Evolutionary conservation across 2,797 vertebrate genomes (phyloP).

Genomic region (Enteromius treurensis): DNA sequence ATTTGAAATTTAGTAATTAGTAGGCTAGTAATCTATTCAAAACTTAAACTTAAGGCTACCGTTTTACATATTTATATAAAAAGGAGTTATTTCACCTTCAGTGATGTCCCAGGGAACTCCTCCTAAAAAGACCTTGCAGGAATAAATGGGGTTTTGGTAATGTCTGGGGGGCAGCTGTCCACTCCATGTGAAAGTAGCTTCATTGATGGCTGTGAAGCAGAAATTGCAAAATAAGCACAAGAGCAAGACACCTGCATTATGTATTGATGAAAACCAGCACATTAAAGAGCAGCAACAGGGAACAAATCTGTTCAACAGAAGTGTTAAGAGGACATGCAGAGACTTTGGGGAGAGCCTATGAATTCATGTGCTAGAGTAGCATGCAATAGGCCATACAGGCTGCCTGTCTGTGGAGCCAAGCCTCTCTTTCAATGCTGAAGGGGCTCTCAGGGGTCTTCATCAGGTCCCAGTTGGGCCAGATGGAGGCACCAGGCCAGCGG

Average conservation of each 20-base stretch:
- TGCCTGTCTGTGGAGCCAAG: conserved; percentile 93
- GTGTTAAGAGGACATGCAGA: neutral
- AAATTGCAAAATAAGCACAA: neutral
- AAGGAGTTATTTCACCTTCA: conserved; percentile 81
- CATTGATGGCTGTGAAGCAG: conserved; percentile 87
- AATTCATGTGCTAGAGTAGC: neutral
- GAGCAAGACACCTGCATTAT: neutral
- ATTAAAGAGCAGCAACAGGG: neutral
- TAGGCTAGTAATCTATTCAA: neutral
- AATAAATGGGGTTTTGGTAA: conserved; percentile 96
- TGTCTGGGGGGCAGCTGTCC: conserved; percentile 95
- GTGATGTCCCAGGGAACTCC: conserved; percentile 99
- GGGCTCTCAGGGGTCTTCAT: conserved; percentile 89
- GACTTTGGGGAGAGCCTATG: neutral
- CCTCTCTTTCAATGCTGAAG: conserved; percentile 97
- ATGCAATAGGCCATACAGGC: conserved; percentile 79
- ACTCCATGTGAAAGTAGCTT: conserved; percentile 97
- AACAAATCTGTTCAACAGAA: neutral
- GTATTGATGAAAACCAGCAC: neutral
- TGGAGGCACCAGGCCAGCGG: conserved; percentile 90
- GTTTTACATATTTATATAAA: neutral
- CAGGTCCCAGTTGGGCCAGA: conserved; percentile 90
- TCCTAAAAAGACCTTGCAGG: conserved; percentile 97
- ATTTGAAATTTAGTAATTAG: neutral
- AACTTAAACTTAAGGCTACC: neutral